These are phyloP conservation scores for Microctonus aethiopoides DNA, from an alignment of 2,888 invertebrate genomes.

Conservation along the genomic window DNA sequence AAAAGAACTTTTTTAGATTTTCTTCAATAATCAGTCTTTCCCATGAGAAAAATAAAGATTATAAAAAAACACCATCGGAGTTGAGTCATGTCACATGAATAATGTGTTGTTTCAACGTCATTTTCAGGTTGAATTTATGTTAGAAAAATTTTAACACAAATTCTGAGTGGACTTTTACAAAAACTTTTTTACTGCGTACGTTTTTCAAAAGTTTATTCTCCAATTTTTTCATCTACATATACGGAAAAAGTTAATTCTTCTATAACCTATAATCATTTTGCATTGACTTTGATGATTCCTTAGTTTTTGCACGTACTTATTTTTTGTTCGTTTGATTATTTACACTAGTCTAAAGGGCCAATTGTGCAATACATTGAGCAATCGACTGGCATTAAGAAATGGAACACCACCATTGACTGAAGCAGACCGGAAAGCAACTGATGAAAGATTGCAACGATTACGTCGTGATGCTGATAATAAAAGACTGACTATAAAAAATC, in stretches of 20 bases:
- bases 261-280: neutral
- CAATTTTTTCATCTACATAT: neutral
- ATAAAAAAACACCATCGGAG: no score
- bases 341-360: constrained; percentile 73
- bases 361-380: constrained; percentile 73
- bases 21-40: no score
- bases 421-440: constrained; percentile 71
- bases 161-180: no score
- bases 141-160: no score
- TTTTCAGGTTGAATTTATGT: no score
- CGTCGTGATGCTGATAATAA: constrained; percentile 81
- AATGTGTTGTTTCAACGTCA: no score
- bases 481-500: constrained; percentile 81
- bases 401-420: constrained; percentile 67
- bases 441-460: constrained; percentile 72
- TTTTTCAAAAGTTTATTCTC: neutral
- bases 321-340: constrained; percentile 1
- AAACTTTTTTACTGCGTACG: no score
- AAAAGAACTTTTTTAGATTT: no score
- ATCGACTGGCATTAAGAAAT: constrained; percentile 65
- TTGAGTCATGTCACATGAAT: neutral
- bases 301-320: neutral
- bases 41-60: no score
- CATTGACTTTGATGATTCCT: neutral
- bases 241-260: neutral